These are phyloP conservation scores for Eumacrocentrus americanus DNA, from an alignment of 2,888 invertebrate species.

Conservation along the genomic window DNA sequence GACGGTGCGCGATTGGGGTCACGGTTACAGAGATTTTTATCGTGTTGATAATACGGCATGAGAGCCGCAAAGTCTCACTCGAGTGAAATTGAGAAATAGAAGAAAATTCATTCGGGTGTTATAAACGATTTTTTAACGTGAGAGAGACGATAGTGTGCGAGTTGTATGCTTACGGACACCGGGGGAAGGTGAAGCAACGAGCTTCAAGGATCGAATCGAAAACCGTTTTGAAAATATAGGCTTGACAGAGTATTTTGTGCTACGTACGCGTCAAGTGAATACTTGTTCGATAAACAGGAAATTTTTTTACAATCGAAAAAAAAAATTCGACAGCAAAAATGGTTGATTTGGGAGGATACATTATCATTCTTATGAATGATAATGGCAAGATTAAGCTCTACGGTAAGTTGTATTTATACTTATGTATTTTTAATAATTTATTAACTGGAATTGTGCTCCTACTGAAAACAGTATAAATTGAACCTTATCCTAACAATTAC, in stretches of 20 bases:
- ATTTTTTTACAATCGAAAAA: too few relatives aligned
- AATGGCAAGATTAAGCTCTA: slow-evolving; percentile 93
- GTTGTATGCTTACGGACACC: too few relatives aligned
- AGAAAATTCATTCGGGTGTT: not conserved
- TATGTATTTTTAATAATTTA: not conserved
- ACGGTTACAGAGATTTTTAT: slow-evolving; percentile 7
- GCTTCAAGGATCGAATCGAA: too few relatives aligned
- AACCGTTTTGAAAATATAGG: too few relatives aligned
- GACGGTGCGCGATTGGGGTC: slow-evolving; percentile 4
- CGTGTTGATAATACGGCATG: not conserved
- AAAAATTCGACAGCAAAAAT: slow-evolving; percentile 62
- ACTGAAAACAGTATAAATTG: too few relatives aligned
- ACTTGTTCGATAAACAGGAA: too few relatives aligned
- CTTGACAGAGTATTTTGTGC: too few relatives aligned
- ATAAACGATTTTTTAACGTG: too few relatives aligned
- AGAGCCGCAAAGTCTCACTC: too few relatives aligned
- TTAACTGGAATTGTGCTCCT: not conserved
- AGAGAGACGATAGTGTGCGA: not conserved
- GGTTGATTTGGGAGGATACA: slow-evolving; percentile 93
- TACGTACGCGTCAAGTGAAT: too few relatives aligned
- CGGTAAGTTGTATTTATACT: slow-evolving; percentile 65
- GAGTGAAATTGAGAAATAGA: not conserved
- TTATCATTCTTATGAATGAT: slow-evolving; percentile 92
- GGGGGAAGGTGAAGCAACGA: too few relatives aligned
- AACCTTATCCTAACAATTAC: too few relatives aligned